Conservation (phyloP, 2,113 vertebrate species). For the Ciconia stormi region DNA sequence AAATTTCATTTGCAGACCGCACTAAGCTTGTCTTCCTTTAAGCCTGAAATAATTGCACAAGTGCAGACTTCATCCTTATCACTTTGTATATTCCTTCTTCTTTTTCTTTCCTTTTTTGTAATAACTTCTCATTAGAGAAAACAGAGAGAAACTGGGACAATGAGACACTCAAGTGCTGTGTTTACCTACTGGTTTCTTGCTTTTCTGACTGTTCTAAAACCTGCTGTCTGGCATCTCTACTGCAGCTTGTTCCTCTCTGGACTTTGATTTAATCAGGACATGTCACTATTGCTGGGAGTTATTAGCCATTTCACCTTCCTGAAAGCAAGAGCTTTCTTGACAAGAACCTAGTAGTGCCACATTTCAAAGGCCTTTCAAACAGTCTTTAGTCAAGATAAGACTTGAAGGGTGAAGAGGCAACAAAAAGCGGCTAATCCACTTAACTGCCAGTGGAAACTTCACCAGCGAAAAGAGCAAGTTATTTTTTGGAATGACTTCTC, state of each 20-base stretch:
- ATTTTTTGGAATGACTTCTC: constrained; percentile 3
- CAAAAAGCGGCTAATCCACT: constrained; percentile 46
- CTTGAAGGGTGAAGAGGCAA: constrained; percentile 3
- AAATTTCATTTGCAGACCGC: fast-evolving
- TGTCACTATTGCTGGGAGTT: neutral
- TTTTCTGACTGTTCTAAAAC: neutral
- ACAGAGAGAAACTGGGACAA: neutral
- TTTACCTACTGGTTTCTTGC: neutral
- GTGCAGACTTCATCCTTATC: neutral
- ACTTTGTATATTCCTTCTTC: neutral
- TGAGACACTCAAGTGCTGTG: fast-evolving
- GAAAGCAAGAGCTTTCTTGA: neutral
- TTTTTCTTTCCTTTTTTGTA: neutral
- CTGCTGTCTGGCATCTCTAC: neutral
- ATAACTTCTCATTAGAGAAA: neutral
- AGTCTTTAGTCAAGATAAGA: neutral
- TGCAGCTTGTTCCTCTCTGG: neutral
- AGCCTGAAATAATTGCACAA: neutral
- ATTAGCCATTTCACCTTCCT: neutral
- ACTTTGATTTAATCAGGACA: neutral
- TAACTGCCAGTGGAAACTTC: neutral
- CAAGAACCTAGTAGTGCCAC: neutral
- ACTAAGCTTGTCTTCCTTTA: neutral
- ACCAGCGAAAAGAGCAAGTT: neutral
- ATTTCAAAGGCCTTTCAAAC: neutral